Conservation (phyloP, 2,797 vertebrate genomes). For the Lagothrix lagotricha region DNA sequence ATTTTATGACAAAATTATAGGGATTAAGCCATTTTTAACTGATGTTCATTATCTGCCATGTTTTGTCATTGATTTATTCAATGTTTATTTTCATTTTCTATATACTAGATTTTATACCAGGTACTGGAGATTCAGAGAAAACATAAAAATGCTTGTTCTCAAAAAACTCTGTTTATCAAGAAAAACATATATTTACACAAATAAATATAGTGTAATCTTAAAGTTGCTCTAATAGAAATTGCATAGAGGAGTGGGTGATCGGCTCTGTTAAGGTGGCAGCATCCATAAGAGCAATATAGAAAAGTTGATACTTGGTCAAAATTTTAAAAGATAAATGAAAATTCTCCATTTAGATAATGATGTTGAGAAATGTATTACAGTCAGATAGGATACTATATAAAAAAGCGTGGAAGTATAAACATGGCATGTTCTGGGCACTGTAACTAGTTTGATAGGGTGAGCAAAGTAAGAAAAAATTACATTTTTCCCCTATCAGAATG, state of each 20-base stretch:
- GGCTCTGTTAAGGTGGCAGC: background rate
- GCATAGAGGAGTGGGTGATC: background rate
- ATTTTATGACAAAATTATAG: background rate
- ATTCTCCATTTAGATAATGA: background rate
- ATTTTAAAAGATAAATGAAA: background rate
- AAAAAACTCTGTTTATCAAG: background rate
- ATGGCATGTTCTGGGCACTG: background rate
- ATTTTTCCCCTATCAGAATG: background rate
- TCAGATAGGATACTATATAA: background rate
- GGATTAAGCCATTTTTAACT: background rate
- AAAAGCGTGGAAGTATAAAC: background rate
- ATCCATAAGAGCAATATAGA: background rate
- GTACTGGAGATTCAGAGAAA: background rate
- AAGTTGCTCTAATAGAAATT: background rate
- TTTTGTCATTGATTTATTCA: background rate
- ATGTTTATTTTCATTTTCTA: background rate
- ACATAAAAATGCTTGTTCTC: background rate
- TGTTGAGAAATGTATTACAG: background rate
- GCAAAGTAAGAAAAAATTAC: background rate
- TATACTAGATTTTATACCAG: background rate
- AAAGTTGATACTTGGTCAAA: background rate
- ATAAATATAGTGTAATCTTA: background rate
- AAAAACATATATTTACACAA: background rate
- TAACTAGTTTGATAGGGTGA: background rate
- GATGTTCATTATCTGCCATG: background rate